These are phyloP conservation scores for Zaprionus davidi DNA, from an alignment of 1,140 invertebrate genomes.

Conservation along the genomic window DNA sequence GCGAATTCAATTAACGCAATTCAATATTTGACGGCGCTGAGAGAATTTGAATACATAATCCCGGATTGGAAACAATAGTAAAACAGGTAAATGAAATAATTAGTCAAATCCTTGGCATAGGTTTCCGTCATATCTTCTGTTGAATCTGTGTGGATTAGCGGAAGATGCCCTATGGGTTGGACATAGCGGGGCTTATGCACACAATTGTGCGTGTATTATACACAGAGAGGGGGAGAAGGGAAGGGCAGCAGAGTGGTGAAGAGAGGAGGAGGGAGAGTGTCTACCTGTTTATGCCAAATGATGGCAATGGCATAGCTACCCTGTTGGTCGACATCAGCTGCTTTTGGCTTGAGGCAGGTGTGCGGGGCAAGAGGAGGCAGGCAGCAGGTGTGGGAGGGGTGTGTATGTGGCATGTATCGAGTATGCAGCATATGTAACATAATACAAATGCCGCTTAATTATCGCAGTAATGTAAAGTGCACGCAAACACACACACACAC, in stretches of 20 bases:
- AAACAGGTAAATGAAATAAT: background rate
- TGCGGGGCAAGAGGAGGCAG: background rate
- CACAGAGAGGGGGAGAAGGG: no score
- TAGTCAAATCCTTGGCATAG: background rate
- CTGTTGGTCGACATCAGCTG: constrained; percentile 1
- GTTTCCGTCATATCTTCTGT: background rate
- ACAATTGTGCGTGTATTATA: background rate
- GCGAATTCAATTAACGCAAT: background rate
- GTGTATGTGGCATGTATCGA: background rate
- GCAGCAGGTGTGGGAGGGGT: background rate
- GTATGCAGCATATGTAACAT: constrained; percentile 35
- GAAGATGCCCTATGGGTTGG: background rate
- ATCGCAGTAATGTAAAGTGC: constrained; percentile 37
- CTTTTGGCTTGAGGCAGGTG: constrained; percentile 6
- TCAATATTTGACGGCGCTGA: background rate
- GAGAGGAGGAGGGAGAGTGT: background rate
- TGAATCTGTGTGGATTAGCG: background rate
- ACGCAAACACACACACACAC: background rate
- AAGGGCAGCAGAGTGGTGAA: background rate
- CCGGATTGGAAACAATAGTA: background rate
- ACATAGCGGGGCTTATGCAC: background rate
- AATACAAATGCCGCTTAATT: constrained; percentile 49
- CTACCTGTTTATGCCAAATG: constrained; percentile 12
- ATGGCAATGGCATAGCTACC: background rate
- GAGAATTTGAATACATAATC: background rate